Base-by-base conservation (phyloP, 64 coral and sea anemone genomes). In the Pocillopora damicornis region DNA sequence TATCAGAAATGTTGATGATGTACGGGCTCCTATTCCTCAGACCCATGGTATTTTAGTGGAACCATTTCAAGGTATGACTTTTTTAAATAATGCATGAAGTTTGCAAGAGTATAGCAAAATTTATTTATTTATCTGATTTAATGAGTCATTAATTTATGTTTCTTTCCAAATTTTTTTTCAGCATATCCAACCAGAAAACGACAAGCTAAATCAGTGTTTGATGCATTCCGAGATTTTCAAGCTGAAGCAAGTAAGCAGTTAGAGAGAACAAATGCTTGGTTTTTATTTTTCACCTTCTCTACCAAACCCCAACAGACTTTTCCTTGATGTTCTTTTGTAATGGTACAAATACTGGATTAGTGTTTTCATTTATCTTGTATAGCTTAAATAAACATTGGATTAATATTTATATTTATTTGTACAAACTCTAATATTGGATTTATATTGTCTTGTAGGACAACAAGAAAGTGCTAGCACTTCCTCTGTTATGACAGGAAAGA, bases 161-260 rank as follows among this genome's bases (percentile, higher is more conserved):
- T 51, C 42, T 51, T 7, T 51, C 7, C 3, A 51, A 2, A 12
- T 86, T 37, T 86, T 13, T 38, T 37, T 1, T 13, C 57, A 99
- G 97, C 83, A 18, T 92, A 89, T 87, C 87, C 60, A 90, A 78
- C 89, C 3, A 92, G 90, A 86, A 86, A 87, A 22, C 91, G 88
- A 30, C 91, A 83, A 38, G 87, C 93, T 83, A 94, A 95, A 79
- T 99, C 97, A 86, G 97, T 99, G 1, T 99, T 99, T 95, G 97
- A 99, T 95, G 97, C 93, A 37, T 99, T 99, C 63, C 90, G 97
- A 88, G 97, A 99, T 83, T 99, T 99, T 76, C 97, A 99, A 75
- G 97, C 93, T 38, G 97, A 99, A 90, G 97, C 97, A 79, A 79
- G 97, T 99, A 86, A 87, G 95, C 91, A 30, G 36, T 12, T 25